Conservation (phyloP, 1,140 invertebrate genomes). For the Cryptotermes secundus region DNA sequence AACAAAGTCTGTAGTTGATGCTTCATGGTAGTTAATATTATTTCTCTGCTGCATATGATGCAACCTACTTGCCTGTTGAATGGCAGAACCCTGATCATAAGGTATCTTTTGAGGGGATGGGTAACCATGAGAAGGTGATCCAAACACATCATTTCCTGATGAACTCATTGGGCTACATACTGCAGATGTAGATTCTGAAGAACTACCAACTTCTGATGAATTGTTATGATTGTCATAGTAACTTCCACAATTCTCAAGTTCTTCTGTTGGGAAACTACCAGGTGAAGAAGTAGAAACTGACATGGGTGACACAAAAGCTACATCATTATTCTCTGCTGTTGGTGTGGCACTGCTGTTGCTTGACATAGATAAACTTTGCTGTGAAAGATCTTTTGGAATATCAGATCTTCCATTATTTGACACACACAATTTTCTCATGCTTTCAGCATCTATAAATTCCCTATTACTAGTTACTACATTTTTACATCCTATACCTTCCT, state of each 20-base stretch:
- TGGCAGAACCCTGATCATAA: background rate
- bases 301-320: conserved; percentile 29
- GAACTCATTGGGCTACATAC: conserved; percentile 16
- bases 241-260: conserved; percentile 20
- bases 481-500: background rate
- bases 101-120: background rate
- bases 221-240: conserved; percentile 22
- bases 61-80: conserved; percentile 1
- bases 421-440: background rate
- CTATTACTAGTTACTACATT: conserved; percentile 6
- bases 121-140: background rate
- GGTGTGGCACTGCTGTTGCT: conserved; percentile 3
- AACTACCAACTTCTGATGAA: background rate
- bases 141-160: conserved; percentile 12
- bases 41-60: conserved; percentile 1
- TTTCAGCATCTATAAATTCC: conserved; percentile 22
- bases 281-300: conserved; percentile 31
- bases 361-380: conserved; percentile 8
- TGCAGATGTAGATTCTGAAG: background rate
- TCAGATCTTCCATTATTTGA: conserved; percentile 1
- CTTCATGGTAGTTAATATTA: conserved; percentile 20
- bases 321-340: background rate
- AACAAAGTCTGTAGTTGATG: background rate
- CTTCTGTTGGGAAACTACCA: conserved; percentile 24
- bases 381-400: conserved; percentile 5